Evolutionary conservation across 2,797 vertebrate genomes (phyloP).

Genomic region (Phrynocephalus forsythii): DNA sequence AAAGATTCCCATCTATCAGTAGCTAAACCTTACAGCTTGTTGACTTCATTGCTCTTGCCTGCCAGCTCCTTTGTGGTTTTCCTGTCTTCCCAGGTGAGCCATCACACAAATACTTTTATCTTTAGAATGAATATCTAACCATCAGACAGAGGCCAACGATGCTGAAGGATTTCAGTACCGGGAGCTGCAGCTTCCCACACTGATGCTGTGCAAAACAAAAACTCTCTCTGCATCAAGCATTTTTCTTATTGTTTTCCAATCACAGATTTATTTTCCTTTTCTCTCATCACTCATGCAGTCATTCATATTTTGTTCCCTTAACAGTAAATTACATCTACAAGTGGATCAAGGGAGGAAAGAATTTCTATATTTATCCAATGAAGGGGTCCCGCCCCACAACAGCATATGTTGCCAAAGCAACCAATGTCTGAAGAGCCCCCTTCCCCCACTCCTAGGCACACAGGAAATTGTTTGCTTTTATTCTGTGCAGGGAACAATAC

Average conservation of each 20-base stretch:
- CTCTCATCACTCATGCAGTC: neutral
- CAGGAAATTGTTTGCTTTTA: neutral
- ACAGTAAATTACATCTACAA: constrained; percentile 18
- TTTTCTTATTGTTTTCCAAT: neutral
- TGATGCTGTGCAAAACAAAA: neutral
- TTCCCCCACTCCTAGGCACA: neutral
- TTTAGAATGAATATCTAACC: neutral
- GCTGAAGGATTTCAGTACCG: neutral
- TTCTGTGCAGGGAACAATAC: neutral
- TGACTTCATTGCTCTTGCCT: neutral
- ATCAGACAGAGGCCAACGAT: neutral
- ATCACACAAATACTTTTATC: neutral
- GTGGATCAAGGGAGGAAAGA: constrained; percentile 20
- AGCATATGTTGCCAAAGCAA: constrained; percentile 43
- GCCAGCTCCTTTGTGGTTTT: neutral
- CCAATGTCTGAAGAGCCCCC: neutral
- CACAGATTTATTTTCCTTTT: neutral
- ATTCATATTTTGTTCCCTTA: constrained; percentile 21
- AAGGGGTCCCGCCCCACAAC: constrained; percentile 24
- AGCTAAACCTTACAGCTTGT: neutral
- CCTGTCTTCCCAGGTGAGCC: neutral
- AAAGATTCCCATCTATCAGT: neutral
- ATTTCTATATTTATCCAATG: constrained; percentile 67
- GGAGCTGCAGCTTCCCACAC: neutral
- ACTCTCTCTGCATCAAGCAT: neutral